Base-by-base conservation (phyloP, 2,113 vertebrate genomes). In the Epinephelus lanceolatus region DNA sequence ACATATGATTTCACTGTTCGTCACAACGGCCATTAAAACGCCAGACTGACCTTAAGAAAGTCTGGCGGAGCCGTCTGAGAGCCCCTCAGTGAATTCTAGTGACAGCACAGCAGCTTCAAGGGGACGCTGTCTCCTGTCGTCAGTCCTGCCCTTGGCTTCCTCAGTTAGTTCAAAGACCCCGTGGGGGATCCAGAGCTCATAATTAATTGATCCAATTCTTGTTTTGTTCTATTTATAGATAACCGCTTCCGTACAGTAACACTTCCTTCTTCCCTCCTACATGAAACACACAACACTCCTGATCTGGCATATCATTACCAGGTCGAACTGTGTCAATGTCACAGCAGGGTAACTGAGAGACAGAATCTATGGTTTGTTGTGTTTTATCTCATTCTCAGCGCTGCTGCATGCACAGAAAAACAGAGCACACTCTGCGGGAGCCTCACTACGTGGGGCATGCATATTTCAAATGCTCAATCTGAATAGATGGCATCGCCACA, bases 401-500 rank as follows among this genome's bases (percentile, higher is more conserved):
- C 83, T 62, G 75, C 78, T 77, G 69, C 82, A 57, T 74, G 56
- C 72, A 63, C 71, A 33, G 53, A 69, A 75, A 72, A 60, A 66
- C 51, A 59, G 62, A 70, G 65, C 68, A 5, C 42, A 45, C 70
- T 0, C 78, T 33, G 73, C 12, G 51, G 66, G 81, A 81, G 77
- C 74, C 59, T 69, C 71, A 25, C 79, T 77, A 51, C 83, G 60
- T 27, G 65, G 42, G 61, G 75, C 84, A 90, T 92, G 10, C 89
- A 90, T 92, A 88, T 93, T 93, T 94, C 90, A 93, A 83, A 90
- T 33, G 78, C 70, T 88, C 80, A 63, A 23, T 85, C 55, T 47
- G 88, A 89, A 88, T 74, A 79, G 81, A 76, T 65, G 81, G 78
- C 81, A 66, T 57, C 12, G 56, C 60, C 67, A 47, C 85, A 62